These are phyloP conservation scores for Macrotrachela quadricornifera DNA, from an alignment of 1,140 invertebrate genomes.

Conservation along the genomic window DNA sequence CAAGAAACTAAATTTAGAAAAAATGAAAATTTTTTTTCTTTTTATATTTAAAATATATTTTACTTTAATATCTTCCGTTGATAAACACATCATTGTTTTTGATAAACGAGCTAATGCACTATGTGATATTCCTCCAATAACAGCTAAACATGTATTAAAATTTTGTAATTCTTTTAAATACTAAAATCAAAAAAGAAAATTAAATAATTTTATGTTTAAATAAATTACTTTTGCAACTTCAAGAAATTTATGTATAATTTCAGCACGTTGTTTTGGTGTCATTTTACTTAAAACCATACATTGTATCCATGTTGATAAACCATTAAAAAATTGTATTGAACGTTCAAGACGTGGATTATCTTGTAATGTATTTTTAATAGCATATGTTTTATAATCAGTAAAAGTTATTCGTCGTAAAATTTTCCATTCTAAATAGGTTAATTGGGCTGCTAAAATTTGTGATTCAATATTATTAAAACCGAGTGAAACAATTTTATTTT, in stretches of 20 bases:
- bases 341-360: slow-evolving; percentile 33
- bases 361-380: slow-evolving; percentile 29
- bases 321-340: slow-evolving; percentile 35
- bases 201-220: not conserved
- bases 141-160: slow-evolving; percentile 41
- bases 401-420: slow-evolving; percentile 36
- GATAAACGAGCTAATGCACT: slow-evolving; percentile 35
- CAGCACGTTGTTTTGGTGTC: slow-evolving; percentile 37
- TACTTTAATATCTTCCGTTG: slow-evolving; percentile 34
- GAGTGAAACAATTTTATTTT: slow-evolving; percentile 20
- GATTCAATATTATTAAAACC: slow-evolving; percentile 36
- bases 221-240: slow-evolving; percentile 35
- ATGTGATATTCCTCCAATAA: slow-evolving; percentile 39
- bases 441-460: slow-evolving; percentile 33
- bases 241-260: slow-evolving; percentile 39
- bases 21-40: too few relatives aligned
- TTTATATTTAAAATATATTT: not conserved
- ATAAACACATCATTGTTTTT: slow-evolving; percentile 35
- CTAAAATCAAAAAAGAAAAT: slow-evolving; percentile 15
- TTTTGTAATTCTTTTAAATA: slow-evolving; percentile 35
- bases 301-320: slow-evolving; percentile 42
- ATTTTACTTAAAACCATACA: slow-evolving; percentile 40
- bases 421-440: slow-evolving; percentile 36
- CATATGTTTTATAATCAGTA: slow-evolving; percentile 35
- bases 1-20: too few relatives aligned